These are phyloP conservation scores for Danio jaintianensis DNA, from an alignment of 2,797 vertebrate genomes.

Conservation along the genomic window DNA sequence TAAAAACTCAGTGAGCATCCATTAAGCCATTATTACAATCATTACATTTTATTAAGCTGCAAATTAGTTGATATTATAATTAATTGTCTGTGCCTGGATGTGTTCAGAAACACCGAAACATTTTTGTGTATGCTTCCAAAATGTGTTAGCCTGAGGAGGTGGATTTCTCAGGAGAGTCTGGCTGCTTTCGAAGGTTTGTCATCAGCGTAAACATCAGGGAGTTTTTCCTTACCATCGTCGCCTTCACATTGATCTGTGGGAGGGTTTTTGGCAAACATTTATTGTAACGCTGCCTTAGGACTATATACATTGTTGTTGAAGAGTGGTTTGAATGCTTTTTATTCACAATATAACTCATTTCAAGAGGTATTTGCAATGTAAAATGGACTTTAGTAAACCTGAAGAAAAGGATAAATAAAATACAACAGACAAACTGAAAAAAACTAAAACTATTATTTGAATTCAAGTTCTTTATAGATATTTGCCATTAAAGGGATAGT, in stretches of 20 bases:
- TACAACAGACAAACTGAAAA: neutral
- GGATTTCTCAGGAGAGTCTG: neutral
- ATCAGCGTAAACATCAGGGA: conserved; percentile 10
- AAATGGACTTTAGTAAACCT: neutral
- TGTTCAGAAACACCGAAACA: neutral
- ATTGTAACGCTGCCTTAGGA: neutral
- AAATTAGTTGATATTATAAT: neutral
- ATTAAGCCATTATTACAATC: neutral
- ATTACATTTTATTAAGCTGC: neutral
- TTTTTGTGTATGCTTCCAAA: neutral
- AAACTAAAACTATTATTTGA: neutral
- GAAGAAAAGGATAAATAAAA: neutral
- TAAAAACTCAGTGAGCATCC: neutral
- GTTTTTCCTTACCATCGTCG: neutral
- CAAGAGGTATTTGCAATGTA: neutral
- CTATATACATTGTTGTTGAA: neutral
- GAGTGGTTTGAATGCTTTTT: neutral
- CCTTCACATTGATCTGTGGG: neutral
- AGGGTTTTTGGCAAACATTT: neutral
- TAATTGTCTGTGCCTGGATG: neutral
- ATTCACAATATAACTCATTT: neutral
- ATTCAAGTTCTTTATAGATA: no score
- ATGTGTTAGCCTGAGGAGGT: neutral
- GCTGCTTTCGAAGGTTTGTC: neutral
- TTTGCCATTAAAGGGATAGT: no score